Evolutionary conservation across 2,888 invertebrate genomes (phyloP).

Genomic region (Patella ulyssiponensis): DNA sequence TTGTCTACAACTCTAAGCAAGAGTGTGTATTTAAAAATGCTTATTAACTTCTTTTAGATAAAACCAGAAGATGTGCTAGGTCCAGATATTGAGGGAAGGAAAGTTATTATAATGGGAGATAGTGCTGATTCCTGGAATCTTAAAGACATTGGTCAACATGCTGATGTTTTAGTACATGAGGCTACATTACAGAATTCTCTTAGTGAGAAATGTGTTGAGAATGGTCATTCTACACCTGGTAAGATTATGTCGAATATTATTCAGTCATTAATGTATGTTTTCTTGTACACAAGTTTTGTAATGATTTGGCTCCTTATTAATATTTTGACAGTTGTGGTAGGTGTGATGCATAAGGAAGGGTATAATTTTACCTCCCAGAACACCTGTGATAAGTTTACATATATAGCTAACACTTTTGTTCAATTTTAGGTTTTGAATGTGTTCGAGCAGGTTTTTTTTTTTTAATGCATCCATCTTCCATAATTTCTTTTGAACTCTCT

Average conservation of each 20-base stretch:
- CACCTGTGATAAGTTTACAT: no score
- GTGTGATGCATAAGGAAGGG: no score
- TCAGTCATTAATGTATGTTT: no score
- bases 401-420: no score
- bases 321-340: no score
- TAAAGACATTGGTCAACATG: constrained; percentile 59
- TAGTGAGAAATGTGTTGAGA: constrained; percentile 66
- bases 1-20: neutral
- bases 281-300: no score
- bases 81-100: constrained; percentile 65
- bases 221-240: constrained; percentile 73
- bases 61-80: constrained; percentile 65
- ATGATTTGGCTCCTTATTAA: no score
- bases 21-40: neutral
- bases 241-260: neutral
- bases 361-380: no score
- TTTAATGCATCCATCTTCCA: no score
- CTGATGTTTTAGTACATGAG: constrained; percentile 73
- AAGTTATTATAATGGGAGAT: constrained; percentile 72
- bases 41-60: constrained; percentile 40
- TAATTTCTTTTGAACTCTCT: no score
- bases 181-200: constrained; percentile 70
- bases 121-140: constrained; percentile 69
- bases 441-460: no score
- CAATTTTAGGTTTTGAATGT: no score